These are phyloP conservation scores for Spondyliosoma cantharus DNA, from an alignment of 2,797 vertebrate species.

Conservation along the genomic window DNA sequence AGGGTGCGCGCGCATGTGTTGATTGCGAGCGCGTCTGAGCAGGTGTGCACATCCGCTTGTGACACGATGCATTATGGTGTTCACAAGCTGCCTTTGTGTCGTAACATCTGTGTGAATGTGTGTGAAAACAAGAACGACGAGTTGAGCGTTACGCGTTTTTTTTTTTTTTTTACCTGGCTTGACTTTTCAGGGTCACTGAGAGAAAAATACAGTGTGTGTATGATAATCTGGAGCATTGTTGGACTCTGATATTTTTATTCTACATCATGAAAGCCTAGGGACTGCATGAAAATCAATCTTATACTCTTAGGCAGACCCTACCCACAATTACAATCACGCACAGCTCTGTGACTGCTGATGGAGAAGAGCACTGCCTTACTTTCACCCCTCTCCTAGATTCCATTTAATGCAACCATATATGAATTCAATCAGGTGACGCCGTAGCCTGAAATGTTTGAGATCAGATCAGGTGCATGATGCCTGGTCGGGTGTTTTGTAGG, in stretches of 20 bases:
- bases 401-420: slow-evolving; percentile 1
- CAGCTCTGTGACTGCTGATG: background rate
- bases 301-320: background rate
- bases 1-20: slow-evolving; percentile 17
- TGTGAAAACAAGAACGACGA: background rate
- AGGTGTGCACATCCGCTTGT: slow-evolving; percentile 9
- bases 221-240: background rate
- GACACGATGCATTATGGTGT: background rate
- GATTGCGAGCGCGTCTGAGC: slow-evolving; percentile 17
- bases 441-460: slow-evolving; percentile 4
- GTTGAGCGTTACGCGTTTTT: background rate
- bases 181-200: background rate
- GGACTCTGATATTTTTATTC: slow-evolving; percentile 1
- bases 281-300: background rate
- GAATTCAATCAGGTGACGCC: slow-evolving; percentile 3
- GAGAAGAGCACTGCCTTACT: background rate
- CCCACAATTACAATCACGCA: background rate
- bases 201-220: background rate
- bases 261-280: background rate
- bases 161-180: background rate
- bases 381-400: background rate
- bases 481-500: background rate
- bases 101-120: slow-evolving; percentile 15
- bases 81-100: slow-evolving; percentile 12
- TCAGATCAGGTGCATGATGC: slow-evolving; percentile 7